Evolutionary conservation across 2,888 invertebrate genomes (phyloP).

Genomic region (Julus scandinavius): DNA sequence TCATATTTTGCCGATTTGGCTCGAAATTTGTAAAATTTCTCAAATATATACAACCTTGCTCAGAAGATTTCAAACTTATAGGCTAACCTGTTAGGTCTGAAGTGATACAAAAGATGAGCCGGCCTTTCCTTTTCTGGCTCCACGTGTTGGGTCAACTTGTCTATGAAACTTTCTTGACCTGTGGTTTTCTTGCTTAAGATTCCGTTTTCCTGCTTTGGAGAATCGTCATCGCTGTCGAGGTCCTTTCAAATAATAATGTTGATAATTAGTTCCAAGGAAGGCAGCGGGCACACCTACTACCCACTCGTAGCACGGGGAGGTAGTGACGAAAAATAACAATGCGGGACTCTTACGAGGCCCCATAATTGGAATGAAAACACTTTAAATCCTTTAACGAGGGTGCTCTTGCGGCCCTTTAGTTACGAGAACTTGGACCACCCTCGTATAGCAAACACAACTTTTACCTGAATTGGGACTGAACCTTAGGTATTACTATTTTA

Average conservation of each 20-base stretch:
- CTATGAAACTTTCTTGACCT: not conserved
- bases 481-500: too few relatives aligned
- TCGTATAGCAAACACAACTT: too few relatives aligned
- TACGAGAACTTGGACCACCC: too few relatives aligned
- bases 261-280: too few relatives aligned
- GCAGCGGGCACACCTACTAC: constrained; percentile 70
- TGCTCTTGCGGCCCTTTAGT: too few relatives aligned
- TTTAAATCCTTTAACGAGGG: too few relatives aligned
- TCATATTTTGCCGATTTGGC: too few relatives aligned
- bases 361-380: constrained; percentile 67
- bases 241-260: not conserved
- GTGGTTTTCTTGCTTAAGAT: not conserved
- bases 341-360: constrained; percentile 71
- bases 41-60: too few relatives aligned
- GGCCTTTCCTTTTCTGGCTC: not conserved
- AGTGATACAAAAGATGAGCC: not conserved
- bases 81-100: not conserved
- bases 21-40: too few relatives aligned
- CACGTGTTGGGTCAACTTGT: not conserved
- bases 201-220: not conserved
- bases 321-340: constrained; percentile 77
- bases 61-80: too few relatives aligned
- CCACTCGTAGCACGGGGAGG: constrained; percentile 71
- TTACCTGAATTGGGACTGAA: too few relatives aligned
- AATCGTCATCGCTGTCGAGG: not conserved